A percentile compares a stretch with the other conserved stretches of the same genome.
These are phyloP conservation scores for Lophura nycthemera DNA, from an alignment of 2,113 vertebrate genomes.

Conservation along the genomic window DNA sequence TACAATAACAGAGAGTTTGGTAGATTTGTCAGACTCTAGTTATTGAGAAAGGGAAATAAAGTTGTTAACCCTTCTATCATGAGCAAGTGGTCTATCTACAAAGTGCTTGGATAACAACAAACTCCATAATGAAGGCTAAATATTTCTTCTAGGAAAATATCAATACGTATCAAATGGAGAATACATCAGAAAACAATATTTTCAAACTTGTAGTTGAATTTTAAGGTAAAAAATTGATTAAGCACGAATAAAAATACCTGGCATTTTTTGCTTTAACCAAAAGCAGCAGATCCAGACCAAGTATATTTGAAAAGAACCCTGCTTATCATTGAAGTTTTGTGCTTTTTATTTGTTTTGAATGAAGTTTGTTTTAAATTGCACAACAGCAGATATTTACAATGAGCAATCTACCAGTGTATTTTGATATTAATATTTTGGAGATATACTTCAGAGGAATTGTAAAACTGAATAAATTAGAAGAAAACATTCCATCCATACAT, in stretches of 20 bases:
- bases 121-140: background rate
- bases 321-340: background rate
- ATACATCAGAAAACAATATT: background rate
- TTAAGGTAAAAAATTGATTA: background rate
- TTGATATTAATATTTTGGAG: background rate
- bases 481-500: background rate
- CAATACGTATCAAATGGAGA: background rate
- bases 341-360: constrained; percentile 15
- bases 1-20: background rate
- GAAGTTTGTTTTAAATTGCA: constrained; percentile 9
- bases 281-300: background rate
- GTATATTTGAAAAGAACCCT: background rate
- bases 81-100: background rate
- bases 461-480: constrained; percentile 38
- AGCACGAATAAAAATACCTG: background rate
- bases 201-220: background rate
- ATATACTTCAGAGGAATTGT: constrained; percentile 9
- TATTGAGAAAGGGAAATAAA: background rate
- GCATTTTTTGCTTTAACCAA: background rate
- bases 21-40: background rate
- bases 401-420: background rate
- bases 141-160: background rate
- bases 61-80: background rate
- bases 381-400: background rate
- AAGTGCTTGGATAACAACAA: background rate